These are phyloP conservation scores for Chymomyza fuscimana DNA, from an alignment of 2,888 invertebrate genomes.

Conservation along the genomic window DNA sequence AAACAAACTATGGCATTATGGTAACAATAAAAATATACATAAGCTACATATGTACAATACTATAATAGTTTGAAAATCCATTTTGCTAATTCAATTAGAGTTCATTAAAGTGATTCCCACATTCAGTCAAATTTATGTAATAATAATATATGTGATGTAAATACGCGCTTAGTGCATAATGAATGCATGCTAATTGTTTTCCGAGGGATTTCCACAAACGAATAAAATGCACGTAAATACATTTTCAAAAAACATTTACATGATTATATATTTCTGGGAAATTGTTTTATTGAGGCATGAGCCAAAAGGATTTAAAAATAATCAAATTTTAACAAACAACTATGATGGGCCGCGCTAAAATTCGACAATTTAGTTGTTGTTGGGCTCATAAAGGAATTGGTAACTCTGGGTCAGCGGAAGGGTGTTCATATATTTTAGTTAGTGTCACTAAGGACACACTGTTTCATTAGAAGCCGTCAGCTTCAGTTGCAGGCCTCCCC, in stretches of 20 bases:
- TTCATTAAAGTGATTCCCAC: constrained; percentile 68
- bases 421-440: too few species aligned
- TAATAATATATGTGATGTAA: constrained; percentile 9
- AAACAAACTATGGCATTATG: background rate
- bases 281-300: too few species aligned
- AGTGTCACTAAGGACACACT: too few species aligned
- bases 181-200: constrained; percentile 35
- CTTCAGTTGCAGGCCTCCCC: too few species aligned
- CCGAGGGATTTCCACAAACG: background rate
- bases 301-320: too few species aligned
- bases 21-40: background rate
- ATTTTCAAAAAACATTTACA: background rate
- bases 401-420: too few species aligned
- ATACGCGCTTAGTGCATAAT: constrained; percentile 8
- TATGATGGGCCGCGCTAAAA: too few species aligned
- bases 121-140: constrained; percentile 57
- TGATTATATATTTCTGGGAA: too few species aligned
- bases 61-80: constrained; percentile 25
- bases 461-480: too few species aligned
- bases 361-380: too few species aligned
- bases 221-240: background rate
- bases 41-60: background rate
- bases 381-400: too few species aligned
- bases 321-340: too few species aligned
- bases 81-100: constrained; percentile 61